These are phyloP conservation scores for Eupithecia vulgata DNA, from an alignment of 2,888 invertebrate species.

Conservation along the genomic window DNA sequence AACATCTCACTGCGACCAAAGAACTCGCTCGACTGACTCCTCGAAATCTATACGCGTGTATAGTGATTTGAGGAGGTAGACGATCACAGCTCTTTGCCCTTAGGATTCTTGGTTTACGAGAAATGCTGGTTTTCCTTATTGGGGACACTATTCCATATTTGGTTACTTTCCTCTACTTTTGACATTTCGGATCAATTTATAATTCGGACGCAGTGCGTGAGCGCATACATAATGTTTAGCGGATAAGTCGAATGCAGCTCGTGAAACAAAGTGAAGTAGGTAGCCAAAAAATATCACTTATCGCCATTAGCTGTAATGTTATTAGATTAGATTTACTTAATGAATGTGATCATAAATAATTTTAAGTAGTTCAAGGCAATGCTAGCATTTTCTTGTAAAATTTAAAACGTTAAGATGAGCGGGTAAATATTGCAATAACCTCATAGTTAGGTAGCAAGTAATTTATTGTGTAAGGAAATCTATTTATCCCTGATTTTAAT, in stretches of 20 bases:
- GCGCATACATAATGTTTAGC: not conserved
- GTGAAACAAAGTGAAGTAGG: not conserved
- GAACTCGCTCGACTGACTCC: too few species aligned
- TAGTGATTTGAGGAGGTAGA: too few species aligned
- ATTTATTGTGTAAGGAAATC: constrained; percentile 34
- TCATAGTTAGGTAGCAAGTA: constrained; percentile 45
- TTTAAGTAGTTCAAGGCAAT: constrained; percentile 47
- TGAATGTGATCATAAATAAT: constrained; percentile 66
- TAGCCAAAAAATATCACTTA: constrained; percentile 20
- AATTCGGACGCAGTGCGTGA: not conserved
- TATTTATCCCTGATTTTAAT: constrained; percentile 26
- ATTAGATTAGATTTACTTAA: constrained; percentile 54
- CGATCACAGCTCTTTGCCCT: too few species aligned
- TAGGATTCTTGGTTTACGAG: too few species aligned
- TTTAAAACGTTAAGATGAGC: constrained; percentile 45
- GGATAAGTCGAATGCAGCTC: not conserved
- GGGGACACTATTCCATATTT: too few species aligned
- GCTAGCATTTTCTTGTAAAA: constrained; percentile 54
- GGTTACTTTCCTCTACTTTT: too few species aligned
- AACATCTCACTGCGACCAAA: too few species aligned
- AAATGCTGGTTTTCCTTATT: too few species aligned
- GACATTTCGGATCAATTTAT: not conserved
- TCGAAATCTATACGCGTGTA: too few species aligned
- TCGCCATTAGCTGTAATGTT: constrained; percentile 42
- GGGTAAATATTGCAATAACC: constrained; percentile 61